These are phyloP conservation scores for Sciurus niger DNA, from an alignment of 2,113 vertebrate genomes.

Conservation along the genomic window DNA sequence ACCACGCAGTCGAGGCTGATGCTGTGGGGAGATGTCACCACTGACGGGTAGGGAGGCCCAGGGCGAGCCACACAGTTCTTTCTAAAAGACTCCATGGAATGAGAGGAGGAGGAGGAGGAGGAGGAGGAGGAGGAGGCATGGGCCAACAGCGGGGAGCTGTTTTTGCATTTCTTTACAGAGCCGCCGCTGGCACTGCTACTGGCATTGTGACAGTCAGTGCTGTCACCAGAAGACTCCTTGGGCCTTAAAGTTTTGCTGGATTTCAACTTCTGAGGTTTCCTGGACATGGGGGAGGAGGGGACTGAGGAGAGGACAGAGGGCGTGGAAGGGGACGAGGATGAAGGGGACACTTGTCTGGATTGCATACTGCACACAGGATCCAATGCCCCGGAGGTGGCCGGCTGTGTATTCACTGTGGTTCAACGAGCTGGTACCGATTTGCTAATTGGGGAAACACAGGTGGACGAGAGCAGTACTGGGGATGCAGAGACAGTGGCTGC, in stretches of 20 bases:
- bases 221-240: slow-evolving; percentile 92
- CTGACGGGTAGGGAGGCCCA: slow-evolving; percentile 93
- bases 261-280: slow-evolving; percentile 96
- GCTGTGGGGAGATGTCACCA: slow-evolving; percentile 92
- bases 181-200: slow-evolving; percentile 90
- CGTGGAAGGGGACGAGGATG: slow-evolving; percentile 96
- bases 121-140: no score
- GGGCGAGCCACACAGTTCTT: slow-evolving; percentile 96
- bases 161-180: slow-evolving; percentile 98
- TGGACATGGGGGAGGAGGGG: slow-evolving; percentile 94
- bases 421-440: slow-evolving; percentile 95
- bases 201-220: slow-evolving; percentile 90
- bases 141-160: slow-evolving; percentile 92
- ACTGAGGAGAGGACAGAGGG: slow-evolving; percentile 96
- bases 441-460: slow-evolving; percentile 92
- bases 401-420: slow-evolving; percentile 96
- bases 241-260: slow-evolving; percentile 94
- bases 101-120: slow-evolving; percentile 85
- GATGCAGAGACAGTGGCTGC: slow-evolving; percentile 91
- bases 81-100: slow-evolving; percentile 95
- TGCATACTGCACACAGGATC: slow-evolving; percentile 95
- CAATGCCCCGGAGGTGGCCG: slow-evolving; percentile 91
- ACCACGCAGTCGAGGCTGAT: slow-evolving; percentile 94
- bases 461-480: slow-evolving; percentile 87
- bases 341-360: slow-evolving; percentile 97